phyloP scores from a whole-genome alignment of 2,888 invertebrate genomes.

The Gordius sp. region DNA sequence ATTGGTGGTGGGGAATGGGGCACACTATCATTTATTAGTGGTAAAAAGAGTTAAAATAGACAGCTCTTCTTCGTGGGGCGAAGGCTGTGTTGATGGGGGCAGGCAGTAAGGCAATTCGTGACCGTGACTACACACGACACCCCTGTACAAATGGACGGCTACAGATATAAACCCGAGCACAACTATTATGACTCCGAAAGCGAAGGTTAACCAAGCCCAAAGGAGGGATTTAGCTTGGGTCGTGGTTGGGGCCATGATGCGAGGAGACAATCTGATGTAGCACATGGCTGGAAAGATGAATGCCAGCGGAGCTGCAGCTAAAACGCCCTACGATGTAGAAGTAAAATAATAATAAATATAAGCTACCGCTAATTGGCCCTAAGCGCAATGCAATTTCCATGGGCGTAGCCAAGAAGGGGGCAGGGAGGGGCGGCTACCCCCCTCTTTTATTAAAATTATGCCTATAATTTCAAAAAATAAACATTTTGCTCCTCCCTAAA shows the following conservation, averaged over 20 bases:
- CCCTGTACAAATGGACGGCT: neutral
- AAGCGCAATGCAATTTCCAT: neutral
- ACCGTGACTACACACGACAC: constrained; percentile 4
- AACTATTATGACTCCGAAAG: neutral
- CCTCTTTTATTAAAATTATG: constrained; percentile 15
- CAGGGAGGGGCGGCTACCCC: neutral
- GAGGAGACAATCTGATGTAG: constrained; percentile 38
- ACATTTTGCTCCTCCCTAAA: no score
- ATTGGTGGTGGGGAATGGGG: no score
- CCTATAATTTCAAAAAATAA: constrained; percentile 8
- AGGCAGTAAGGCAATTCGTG: constrained; percentile 3
- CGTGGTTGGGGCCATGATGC: neutral
- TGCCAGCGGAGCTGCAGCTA: constrained; percentile 53
- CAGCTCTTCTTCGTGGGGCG: no score
- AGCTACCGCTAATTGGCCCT: no score
- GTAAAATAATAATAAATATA: neutral
- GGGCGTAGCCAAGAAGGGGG: no score
- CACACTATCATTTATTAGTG: no score
- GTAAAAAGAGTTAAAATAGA: no score
- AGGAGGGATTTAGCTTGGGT: neutral
- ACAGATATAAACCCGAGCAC: neutral
- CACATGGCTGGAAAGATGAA: constrained; percentile 52
- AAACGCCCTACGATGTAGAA: constrained; percentile 38
- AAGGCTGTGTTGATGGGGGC: no score
- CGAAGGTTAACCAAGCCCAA: neutral